Base-by-base conservation (phyloP, 2,113 vertebrate genomes). In the Hiodon alosoides region DNA sequence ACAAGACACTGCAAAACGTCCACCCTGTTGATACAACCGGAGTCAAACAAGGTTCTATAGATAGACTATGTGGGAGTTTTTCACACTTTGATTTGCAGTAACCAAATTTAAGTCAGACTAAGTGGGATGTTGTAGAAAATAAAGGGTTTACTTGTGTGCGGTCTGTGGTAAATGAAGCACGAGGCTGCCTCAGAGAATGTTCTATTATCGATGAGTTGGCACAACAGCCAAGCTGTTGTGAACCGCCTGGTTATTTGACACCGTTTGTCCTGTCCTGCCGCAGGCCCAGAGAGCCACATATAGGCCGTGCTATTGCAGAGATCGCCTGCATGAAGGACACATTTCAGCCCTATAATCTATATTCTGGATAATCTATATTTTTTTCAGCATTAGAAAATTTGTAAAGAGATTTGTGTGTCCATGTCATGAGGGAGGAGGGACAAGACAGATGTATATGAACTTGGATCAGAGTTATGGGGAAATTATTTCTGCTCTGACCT, bases 271-370 rank as follows among this genome's bases (percentile, higher is more conserved):
- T 48, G 14, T 10, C 48, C 61, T 50, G 52, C 17, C 65, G 52
- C n/a, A 57, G 54, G 31, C 31, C 31, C 31, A 31, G 31, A 2
- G 31, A 31, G 10, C 54, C 4, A 46, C 13, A 69, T 61, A 46
- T 60, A 31, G 57, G 54, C 65, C 72, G 66, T 54, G 16, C 55
- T 52, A 66, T 62, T 65, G 52, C 7, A 69, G 57, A 57, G 55
- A 6, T 17, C 10, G 17, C 17, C 64, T n/a, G 0, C 48, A 6
- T 46, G 67, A 53, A 16, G 31, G 31, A 47, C 9, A 53, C 46
- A 54, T 69, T 54, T 69, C 74, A 59, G 53, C 14, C 13, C 58
- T 71, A 55, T n/a, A n/a, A n/a, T n/a, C n/a, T n/a, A n/a, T n/a
- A 65, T 71, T 76, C 4, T 31, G 31, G 31, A 31, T 31, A 71